Evolutionary conservation across 2,113 vertebrate genomes (phyloP), one percentile per base, ranked within the genome.

Genomic region (Lamprologus lemairii): DNA sequence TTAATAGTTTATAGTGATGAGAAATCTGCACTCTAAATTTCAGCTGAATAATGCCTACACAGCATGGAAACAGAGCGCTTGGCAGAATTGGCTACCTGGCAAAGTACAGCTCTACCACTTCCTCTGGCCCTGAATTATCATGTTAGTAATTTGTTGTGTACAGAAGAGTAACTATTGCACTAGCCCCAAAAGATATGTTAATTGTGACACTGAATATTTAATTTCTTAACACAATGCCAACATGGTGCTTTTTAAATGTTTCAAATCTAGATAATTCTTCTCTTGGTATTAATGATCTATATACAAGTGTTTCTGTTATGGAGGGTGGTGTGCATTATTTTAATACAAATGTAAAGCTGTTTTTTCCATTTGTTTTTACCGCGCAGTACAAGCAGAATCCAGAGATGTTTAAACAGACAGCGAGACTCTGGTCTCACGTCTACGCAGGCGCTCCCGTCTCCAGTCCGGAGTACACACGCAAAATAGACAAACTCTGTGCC

Each of bases 351-450:
- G 2, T 37, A 7, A 17, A 53, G 9, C 17, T 80, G 45, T 28
- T 58, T 88, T 75, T 80, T 21, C 33, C 9, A 31, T 26, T 9
- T 86, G 54, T 80, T 49, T 88, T 82, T 58, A 9, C 81, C 57
- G 3, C 55, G 4, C 95, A 99, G 99, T 99, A 99, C 96, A 99
- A 99, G 97, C 98, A 99, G 96, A 99, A 99, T 96, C 98, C 98
- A 93, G 99, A 99, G 97, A 99, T 99, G 99, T 99, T 99, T 96
- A 99, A 99, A 97, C 99, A 99, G 96, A 99, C 99, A 71, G 99
- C 99, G 93, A 97, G 98, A 86, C 98, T 99, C 92, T 99, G 99
- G 99, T 98, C 98, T 93, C 98, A 99, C 45, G 97, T 99, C 95
- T 99, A 99, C 94, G 99, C 98, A 93, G 98, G 98, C 91, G 98